Evolutionary conservation across 2,113 vertebrate genomes (phyloP), one percentile per base, ranked within the genome.

Genomic region (Eretmodus cyanostictus): DNA sequence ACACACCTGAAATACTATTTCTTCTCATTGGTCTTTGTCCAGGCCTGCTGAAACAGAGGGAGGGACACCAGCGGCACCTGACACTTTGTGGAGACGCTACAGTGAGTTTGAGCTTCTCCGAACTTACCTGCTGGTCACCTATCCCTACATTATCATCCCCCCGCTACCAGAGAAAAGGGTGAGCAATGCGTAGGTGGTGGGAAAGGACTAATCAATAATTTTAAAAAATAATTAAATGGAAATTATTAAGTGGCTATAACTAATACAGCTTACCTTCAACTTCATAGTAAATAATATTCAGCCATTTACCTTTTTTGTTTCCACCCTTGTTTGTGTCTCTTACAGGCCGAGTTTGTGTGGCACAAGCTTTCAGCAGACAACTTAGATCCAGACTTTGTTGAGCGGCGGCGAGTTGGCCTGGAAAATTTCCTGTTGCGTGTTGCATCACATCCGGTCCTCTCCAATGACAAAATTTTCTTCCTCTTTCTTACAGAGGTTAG

Each of bases 321-420:
- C 19, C 19, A 4, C 13, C 14, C 10, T 68, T 13, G 3, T 34
- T 51, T 85, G 4, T 95, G 83, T 92, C 42, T 95, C 83, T 87
- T 91, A 83, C 42, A 99, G 98, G 98, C 98, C 81, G 98, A 99
- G 95, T 98, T 99, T 90, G 97, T 98, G 91, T 99, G 98, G 98
- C 98, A 99, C 94, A 99, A 99, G 89, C 95, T 99, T 17, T 97
- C 98, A 13, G 98, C 98, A 31, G 98, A 99, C 95, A 99, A 99
- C 87, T 97, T 99, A 92, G 98, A 99, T 94, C 98, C 98, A 4
- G 98, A 99, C 92, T 99, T 99, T 94, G 98, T 99, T 81, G 98
- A 99, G 93, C 96, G 98, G 90, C 95, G 98, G 83, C 96, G 98
- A 89, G 97, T 98, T 1, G 98, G 98, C 59, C 95, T 99, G 95